Evolutionary conservation across 2,888 invertebrate species (phyloP).

Genomic region (Leptopilina syphax): DNA sequence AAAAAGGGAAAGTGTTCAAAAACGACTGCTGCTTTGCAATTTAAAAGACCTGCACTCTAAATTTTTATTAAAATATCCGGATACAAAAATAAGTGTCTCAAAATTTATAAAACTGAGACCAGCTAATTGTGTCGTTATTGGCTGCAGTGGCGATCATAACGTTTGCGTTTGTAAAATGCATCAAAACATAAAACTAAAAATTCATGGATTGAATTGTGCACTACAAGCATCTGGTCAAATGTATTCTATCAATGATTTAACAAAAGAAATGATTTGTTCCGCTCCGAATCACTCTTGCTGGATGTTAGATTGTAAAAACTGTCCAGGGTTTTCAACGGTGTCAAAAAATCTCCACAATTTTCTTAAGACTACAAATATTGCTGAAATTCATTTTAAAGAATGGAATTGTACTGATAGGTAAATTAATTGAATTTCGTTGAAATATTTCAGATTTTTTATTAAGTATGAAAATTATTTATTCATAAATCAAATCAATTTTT

Average conservation of each 20-base stretch:
- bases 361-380: background rate
- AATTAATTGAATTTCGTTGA: background rate
- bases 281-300: conserved; percentile 30
- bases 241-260: conserved; percentile 1
- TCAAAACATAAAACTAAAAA: background rate
- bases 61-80: no score
- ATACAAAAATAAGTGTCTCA: no score
- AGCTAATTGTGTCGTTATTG: no score
- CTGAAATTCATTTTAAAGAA: conserved; percentile 32
- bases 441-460: background rate
- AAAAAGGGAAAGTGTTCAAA: conserved; percentile 15
- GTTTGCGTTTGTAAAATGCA: background rate
- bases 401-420: conserved; percentile 39
- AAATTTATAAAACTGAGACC: no score
- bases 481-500: background rate
- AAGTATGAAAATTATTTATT: background rate
- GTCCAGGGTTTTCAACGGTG: conserved; percentile 5
- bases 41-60: no score
- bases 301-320: conserved; percentile 36
- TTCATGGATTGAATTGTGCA: conserved; percentile 1
- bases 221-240: background rate
- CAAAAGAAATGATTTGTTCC: conserved; percentile 34
- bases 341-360: background rate
- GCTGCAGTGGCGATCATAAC: no score
- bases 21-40: background rate